Conservation (phyloP, 2,797 vertebrate genomes). For the Pagetopsis macropterus region DNA sequence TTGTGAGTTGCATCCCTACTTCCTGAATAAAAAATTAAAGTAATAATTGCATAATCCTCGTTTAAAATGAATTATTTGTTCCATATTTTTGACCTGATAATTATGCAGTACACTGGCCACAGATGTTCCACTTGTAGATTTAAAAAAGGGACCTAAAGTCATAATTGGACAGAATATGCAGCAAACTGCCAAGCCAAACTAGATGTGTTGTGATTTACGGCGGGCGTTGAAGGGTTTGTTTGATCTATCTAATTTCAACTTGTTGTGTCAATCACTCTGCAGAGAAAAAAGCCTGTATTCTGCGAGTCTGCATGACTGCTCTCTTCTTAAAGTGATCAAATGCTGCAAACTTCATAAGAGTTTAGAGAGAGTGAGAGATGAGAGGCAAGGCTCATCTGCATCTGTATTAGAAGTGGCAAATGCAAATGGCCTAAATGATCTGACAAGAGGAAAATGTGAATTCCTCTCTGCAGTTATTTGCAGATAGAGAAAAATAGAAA, state of each 20-base stretch:
- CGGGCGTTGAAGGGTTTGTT: slow-evolving; percentile 46
- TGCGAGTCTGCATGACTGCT: slow-evolving; percentile 66
- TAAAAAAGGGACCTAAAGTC: slow-evolving; percentile 32
- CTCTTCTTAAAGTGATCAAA: slow-evolving; percentile 83
- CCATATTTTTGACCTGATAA: neutral
- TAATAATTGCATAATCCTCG: neutral
- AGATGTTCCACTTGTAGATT: slow-evolving; percentile 43
- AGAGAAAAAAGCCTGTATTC: slow-evolving; percentile 48
- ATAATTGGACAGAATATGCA: slow-evolving; percentile 45
- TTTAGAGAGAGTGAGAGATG: slow-evolving; percentile 59
- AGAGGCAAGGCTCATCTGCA: slow-evolving; percentile 76
- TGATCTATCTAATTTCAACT: slow-evolving; percentile 70
- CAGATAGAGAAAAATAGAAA: slow-evolving; percentile 49
- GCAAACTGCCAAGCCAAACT: slow-evolving; percentile 38
- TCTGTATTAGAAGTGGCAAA: slow-evolving; percentile 79
- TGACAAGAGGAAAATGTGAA: slow-evolving; percentile 78
- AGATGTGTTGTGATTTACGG: slow-evolving; percentile 57
- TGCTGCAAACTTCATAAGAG: slow-evolving; percentile 74
- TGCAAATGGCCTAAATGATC: slow-evolving; percentile 84
- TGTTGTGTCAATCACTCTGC: slow-evolving; percentile 74
- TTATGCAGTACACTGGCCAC: slow-evolving; percentile 3
- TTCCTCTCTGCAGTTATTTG: slow-evolving; percentile 76
- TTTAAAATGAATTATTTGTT: neutral
- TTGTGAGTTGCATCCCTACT: neutral
- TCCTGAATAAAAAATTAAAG: neutral